Evolutionary conservation across 2,888 invertebrate genomes (phyloP).

Genomic region (Sussaba pulchella): DNA sequence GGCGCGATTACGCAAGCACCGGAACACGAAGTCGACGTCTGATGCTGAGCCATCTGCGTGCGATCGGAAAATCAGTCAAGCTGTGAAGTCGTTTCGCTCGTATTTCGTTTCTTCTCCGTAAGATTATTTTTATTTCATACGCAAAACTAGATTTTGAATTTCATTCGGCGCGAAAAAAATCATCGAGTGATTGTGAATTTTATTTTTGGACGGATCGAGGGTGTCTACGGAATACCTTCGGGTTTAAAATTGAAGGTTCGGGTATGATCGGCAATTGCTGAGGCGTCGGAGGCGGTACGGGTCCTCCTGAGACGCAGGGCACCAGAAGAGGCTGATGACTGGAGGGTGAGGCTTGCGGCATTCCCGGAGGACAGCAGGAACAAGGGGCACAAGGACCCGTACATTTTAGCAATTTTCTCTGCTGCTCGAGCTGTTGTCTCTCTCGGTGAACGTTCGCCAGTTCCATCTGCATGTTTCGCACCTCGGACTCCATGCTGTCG

Average conservation of each 20-base stretch:
- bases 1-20: conserved; percentile 77
- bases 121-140: conserved; percentile 39
- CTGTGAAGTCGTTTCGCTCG: conserved; percentile 25
- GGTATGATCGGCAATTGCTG: conserved; percentile 29
- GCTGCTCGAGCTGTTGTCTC: conserved; percentile 85
- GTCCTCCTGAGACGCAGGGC: conserved; percentile 41
- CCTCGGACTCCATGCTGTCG: conserved; percentile 87
- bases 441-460: conserved; percentile 85
- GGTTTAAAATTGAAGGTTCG: conserved; percentile 47
- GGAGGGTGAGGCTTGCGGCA: conserved; percentile 42
- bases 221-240: conserved; percentile 71
- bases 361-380: conserved; percentile 76
- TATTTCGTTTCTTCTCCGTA: conserved; percentile 44
- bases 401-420: conserved; percentile 81
- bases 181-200: neutral
- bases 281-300: conserved; percentile 6
- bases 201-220: conserved; percentile 31
- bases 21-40: conserved; percentile 68
- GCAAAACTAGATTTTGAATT: too few relatives aligned
- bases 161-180: too few relatives aligned
- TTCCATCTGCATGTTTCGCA: conserved; percentile 86
- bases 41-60: conserved; percentile 71
- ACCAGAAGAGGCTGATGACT: conserved; percentile 55
- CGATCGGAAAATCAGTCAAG: conserved; percentile 66
- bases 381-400: conserved; percentile 80